Evolutionary conservation across 2,113 vertebrate genomes (phyloP).

Genomic region (Hyaena hyaena): DNA sequence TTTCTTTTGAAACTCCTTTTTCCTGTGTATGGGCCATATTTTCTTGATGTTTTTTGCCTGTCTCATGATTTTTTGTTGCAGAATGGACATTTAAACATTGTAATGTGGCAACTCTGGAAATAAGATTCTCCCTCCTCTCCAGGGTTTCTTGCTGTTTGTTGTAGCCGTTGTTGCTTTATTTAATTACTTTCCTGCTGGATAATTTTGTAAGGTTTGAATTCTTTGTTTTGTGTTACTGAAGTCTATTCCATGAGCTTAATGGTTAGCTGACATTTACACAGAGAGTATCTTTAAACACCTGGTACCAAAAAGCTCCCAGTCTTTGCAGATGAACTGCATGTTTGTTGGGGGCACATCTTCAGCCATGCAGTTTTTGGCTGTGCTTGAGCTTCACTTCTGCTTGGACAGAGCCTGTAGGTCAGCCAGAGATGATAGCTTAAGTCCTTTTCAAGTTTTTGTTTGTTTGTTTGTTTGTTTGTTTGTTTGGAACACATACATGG

Average conservation of each 20-base stretch:
- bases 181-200: background rate
- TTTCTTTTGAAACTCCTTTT: constrained; percentile 2
- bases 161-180: background rate
- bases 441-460: background rate
- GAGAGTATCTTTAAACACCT: background rate
- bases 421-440: background rate
- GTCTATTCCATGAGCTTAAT: background rate
- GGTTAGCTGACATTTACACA: background rate
- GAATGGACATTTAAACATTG: background rate
- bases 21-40: background rate
- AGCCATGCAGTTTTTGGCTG: background rate
- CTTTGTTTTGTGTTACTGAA: background rate
- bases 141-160: background rate
- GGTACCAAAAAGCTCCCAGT: background rate
- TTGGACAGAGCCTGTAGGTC: background rate
- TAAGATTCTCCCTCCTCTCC: background rate
- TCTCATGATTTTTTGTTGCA: background rate
- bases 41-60: background rate
- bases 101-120: background rate
- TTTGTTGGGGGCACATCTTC: background rate
- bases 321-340: background rate
- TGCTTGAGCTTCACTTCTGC: background rate
- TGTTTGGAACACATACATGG: background rate
- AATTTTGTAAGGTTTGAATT: background rate
- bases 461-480: background rate